Evolutionary conservation across 2,888 invertebrate genomes (phyloP).

Genomic region (Thereva unica): DNA sequence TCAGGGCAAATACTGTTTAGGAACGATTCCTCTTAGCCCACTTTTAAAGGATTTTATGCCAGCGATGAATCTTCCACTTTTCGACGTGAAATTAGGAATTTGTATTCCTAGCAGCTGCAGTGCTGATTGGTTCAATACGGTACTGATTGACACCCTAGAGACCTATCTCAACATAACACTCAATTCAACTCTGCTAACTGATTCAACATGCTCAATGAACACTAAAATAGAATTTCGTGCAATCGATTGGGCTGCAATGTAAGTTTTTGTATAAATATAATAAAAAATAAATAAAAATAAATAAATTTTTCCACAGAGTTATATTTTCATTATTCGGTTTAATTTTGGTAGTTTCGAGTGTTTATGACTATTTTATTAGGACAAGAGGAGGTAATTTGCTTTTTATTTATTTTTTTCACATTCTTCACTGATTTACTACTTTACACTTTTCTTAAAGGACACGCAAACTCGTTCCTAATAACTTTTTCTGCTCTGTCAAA

Average conservation of each 20-base stretch:
- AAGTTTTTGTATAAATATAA: conserved; percentile 35
- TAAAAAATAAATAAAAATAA: background rate
- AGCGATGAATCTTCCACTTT: too few species aligned
- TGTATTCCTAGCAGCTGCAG: too few species aligned
- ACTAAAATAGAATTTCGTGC: conserved; percentile 37
- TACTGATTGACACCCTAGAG: too few species aligned
- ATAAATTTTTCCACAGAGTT: background rate
- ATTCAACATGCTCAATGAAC: too few species aligned
- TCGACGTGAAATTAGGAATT: too few species aligned
- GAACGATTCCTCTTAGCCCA: too few species aligned
- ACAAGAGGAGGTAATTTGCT: conserved; percentile 31
- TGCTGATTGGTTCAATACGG: too few species aligned
- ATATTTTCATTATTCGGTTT: conserved; percentile 5
- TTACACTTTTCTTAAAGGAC: conserved; percentile 37
- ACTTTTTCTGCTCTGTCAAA: conserved; percentile 48
- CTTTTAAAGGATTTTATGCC: too few species aligned
- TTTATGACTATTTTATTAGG: conserved; percentile 36
- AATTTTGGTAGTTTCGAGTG: background rate
- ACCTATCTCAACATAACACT: too few species aligned
- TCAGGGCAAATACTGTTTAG: too few species aligned
- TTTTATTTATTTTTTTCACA: background rate
- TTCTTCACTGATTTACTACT: background rate
- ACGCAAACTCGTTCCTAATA: conserved; percentile 38
- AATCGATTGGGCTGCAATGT: conserved; percentile 48
- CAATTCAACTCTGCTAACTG: too few species aligned